A percentile compares a stretch with the other conserved stretches of the same genome.
Evolutionary conservation across 2,888 invertebrate genomes (phyloP).

Genomic region (Tipula vernalis): DNA sequence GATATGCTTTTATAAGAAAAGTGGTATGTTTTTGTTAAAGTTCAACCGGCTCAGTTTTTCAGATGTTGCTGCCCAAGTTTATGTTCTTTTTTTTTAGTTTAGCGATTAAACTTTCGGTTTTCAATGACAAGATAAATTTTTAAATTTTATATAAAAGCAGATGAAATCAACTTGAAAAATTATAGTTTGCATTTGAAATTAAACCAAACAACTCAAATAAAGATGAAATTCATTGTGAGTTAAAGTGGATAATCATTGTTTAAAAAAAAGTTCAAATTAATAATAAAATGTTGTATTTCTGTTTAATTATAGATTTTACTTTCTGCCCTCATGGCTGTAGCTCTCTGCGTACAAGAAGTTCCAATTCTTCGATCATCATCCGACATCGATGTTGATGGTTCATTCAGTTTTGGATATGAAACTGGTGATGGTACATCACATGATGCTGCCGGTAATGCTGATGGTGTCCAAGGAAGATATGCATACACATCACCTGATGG

Average conservation of each 20-base stretch:
- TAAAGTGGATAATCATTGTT: neutral
- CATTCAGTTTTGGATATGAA: neutral
- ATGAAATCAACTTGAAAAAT: neutral
- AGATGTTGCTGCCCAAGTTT: neutral
- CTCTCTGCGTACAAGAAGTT: neutral
- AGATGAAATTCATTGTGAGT: neutral
- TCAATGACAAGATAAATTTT: neutral
- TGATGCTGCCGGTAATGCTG: neutral
- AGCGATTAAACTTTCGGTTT: neutral
- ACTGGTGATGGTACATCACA: neutral
- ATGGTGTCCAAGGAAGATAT: neutral
- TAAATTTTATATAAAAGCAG: neutral
- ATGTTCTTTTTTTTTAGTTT: neutral
- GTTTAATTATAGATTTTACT: neutral
- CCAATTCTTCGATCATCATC: neutral
- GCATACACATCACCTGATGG: conserved; percentile 7
- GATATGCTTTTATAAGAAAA: too few relatives aligned
- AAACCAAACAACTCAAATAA: neutral
- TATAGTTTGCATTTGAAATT: neutral
- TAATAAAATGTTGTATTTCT: neutral
- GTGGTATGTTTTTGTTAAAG: too few relatives aligned
- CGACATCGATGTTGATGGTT: neutral
- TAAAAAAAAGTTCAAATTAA: neutral
- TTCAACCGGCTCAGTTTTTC: too few relatives aligned
- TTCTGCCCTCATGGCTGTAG: neutral